Evolutionary conservation across 2,888 invertebrate species (phyloP), one percentile per base, ranked within the genome.

Genomic region (Blera fallax): DNA sequence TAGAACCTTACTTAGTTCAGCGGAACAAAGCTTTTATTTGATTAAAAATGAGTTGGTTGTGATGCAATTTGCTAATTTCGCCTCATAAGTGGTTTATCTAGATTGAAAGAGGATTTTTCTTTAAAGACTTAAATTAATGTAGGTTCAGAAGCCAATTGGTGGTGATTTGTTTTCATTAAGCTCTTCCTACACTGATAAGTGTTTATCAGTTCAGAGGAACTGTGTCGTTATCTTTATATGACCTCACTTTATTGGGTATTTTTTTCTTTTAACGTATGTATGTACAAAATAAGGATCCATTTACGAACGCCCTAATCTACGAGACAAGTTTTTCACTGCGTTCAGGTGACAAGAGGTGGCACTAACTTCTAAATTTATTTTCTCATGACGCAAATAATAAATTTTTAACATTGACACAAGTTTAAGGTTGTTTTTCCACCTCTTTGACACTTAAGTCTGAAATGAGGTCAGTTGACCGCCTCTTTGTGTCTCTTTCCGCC

Each of bases 11-110:
- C 16, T 32, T 16, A 34, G 8, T 37, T 18, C 8, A 32, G 16
- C 67, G 65, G 54, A 78, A 64, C 62, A 32, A 43, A 29, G 62
- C 73, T 67, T 48, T 69, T 56, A 78, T 64, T 64, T 64, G 54
- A 79, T 79, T 69, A 73, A 69, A n/a, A n/a, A 21, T 11, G 16
- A 8, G 14, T 6, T 16, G 43, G 29, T 14, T 60, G 62, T 74
- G 78, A 62, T 78, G 83, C 83, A 83, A 83, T 83, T 67, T 34
- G 32, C 43, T 69, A 43, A 79, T 69, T 62, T 69, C 18, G 14
- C 14, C 34, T 21, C 21, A 32, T 60, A 48, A 8, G 27, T 43
- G 11, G 16, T 60, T 81, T 56, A 52, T 69, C 54, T 32, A 32
- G 37, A 52, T 60, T 78, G 37, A 48, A 18, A 62, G 34, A 43